A percentile compares a stretch with the other conserved stretches of the same genome.
Evolutionary conservation across 2,888 invertebrate species (phyloP).

Genomic region (Glaucopsyche alexis): DNA sequence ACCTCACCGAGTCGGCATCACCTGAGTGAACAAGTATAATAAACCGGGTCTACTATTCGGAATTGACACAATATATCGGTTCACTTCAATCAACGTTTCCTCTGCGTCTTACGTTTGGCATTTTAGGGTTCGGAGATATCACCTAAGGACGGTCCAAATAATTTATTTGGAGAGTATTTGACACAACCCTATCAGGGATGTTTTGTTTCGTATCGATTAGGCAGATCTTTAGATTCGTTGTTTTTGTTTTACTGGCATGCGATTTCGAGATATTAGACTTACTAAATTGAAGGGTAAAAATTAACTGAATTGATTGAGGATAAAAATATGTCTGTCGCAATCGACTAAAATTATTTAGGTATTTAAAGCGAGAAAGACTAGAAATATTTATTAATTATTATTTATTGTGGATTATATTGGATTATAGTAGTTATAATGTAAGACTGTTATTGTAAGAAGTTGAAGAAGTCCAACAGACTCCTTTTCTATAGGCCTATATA

Average conservation of each 20-base stretch:
- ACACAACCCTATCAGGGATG: not conserved
- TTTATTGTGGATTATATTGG: too few relatives aligned
- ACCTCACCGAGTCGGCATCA: not conserved
- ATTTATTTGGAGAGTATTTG: slow-evolving; percentile 10
- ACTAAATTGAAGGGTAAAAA: not conserved
- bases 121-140: slow-evolving; percentile 1
- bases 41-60: not conserved
- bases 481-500: too few relatives aligned
- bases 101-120: not conserved
- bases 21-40: not conserved
- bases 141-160: not conserved
- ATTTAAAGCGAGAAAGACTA: too few relatives aligned
- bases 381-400: too few relatives aligned
- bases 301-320: not conserved
- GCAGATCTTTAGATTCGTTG: not conserved
- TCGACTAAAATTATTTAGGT: not conserved
- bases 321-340: not conserved
- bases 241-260: not conserved
- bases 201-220: not conserved
- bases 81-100: slow-evolving; percentile 12
- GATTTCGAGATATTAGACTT: too few relatives aligned
- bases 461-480: too few relatives aligned
- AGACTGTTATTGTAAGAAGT: too few relatives aligned
- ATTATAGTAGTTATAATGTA: too few relatives aligned
- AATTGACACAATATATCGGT: slow-evolving; percentile 18